Base-by-base conservation (phyloP, 2,888 invertebrate genomes). In the Acleris cristana region DNA sequence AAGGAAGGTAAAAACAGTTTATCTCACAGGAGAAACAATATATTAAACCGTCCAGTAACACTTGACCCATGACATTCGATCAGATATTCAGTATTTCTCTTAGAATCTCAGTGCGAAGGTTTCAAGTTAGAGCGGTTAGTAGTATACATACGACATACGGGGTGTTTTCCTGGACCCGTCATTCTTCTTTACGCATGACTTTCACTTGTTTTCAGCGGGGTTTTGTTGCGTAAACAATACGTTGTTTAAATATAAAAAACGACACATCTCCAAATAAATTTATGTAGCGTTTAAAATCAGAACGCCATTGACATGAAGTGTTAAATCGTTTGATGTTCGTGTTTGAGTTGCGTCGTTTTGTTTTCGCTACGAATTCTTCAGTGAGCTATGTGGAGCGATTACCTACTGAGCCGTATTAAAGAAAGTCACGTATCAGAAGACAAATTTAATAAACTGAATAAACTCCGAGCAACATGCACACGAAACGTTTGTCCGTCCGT, bases 11-110 rank as follows among this genome's bases (percentile, higher is more conserved):
- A 56, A 44, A 56, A 56, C 56, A 23, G 56, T 44, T 56, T 44
- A 56, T 56, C 44, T 56, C 56, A 23, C 21, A 56, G 56, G 21
- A 56, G 21, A 56, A 56, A 56, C 56, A 56, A 56, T 56, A 56
- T 56, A 56, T 56, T 56, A 44, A 21, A 40, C 21, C 23, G 21
- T 23, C 56, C 21, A 44, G 21, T 23, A 8, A 21, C 44, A 21
- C 16, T 7, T n/a, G 56, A 56, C 44, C 56, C 44, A 16, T 23
- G 44, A 23, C 56, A 56, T 56, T 44, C 21, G 19, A 56, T 56
- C 40, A 56, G 2, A 8, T 16, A 16, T 16, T 16, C 6, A 19
- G 0, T 18, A 5, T 8, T 16, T 19, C 10, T 56, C 23, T 56
- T n/a, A 44, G 21, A 16, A 6, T 1, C 21, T 23, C 44, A 44